Evolutionary conservation across 2,888 invertebrate species (phyloP).

Genomic region (Ophion costatus): DNA sequence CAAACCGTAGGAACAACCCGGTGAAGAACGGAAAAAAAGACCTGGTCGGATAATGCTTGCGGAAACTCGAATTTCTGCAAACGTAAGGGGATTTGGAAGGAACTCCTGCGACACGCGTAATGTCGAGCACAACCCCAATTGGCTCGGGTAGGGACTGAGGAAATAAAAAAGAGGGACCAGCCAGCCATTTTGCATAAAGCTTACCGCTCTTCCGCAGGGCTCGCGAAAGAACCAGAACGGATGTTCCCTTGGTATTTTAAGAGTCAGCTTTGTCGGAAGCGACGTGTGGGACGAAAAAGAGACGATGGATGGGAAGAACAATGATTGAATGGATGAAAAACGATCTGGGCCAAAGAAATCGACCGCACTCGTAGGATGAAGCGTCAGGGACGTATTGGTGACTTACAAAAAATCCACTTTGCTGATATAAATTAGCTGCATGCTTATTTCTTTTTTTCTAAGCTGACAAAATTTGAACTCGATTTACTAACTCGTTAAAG

Average conservation of each 20-base stretch:
- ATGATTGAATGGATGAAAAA: not conserved
- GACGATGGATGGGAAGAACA: not conserved
- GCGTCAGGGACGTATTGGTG: no score
- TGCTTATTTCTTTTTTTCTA: no score
- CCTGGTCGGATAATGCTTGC: no score
- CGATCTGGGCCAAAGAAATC: not conserved
- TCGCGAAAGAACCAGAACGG: not conserved
- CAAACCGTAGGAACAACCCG: no score
- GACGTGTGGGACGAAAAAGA: not conserved
- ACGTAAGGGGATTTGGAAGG: not conserved
- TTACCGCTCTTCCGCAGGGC: constrained; percentile 2
- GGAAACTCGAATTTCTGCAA: no score
- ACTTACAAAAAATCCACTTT: no score
- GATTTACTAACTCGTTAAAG: no score
- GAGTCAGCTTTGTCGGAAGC: constrained; percentile 26
- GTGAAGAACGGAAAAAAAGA: no score
- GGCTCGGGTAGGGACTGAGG: not conserved
- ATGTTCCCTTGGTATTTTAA: constrained; percentile 10
- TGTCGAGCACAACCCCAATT: not conserved
- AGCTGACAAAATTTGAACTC: no score
- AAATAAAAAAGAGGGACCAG: not conserved
- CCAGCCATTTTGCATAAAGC: constrained; percentile 31
- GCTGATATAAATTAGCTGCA: no score
- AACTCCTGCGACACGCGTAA: not conserved
- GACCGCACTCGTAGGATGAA: no score